A percentile compares a stretch with the other conserved stretches of the same genome.
phyloP scores from a whole-genome alignment of 2,797 vertebrate species.

The Enteromius radiatus region DNA sequence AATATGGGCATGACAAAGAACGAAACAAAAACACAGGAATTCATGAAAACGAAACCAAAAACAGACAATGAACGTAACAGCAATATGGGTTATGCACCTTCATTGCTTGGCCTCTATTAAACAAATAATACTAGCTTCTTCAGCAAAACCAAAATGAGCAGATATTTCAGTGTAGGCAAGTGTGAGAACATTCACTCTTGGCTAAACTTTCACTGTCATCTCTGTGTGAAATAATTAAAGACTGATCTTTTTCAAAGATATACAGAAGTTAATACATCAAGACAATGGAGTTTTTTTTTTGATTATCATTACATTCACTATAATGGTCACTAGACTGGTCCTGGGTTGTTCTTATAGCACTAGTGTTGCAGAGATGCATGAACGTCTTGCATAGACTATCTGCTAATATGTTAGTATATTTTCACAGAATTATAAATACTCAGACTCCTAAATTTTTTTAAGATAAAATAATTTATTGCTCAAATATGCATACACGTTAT shows the following conservation, averaged over 20 bases:
- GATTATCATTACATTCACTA: background rate
- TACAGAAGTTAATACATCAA: background rate
- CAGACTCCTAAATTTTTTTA: background rate
- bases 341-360: background rate
- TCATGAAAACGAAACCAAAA: no score
- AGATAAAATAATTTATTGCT: background rate
- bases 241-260: background rate
- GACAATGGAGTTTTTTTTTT: background rate
- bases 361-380: background rate
- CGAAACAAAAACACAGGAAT: no score
- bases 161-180: background rate
- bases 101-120: background rate
- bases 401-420: background rate
- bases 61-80: no score
- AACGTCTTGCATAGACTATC: background rate
- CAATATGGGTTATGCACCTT: background rate
- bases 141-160: background rate
- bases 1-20: no score
- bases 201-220: background rate
- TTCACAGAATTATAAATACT: background rate
- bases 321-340: no score
- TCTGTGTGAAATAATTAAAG: background rate
- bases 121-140: background rate
- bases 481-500: background rate
- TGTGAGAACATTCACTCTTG: background rate